A percentile compares a stretch with the other conserved stretches of the same genome.
These are phyloP conservation scores for Daktulosphaira vitifoliae DNA, from an alignment of 1,140 invertebrate species.

Conservation along the genomic window DNA sequence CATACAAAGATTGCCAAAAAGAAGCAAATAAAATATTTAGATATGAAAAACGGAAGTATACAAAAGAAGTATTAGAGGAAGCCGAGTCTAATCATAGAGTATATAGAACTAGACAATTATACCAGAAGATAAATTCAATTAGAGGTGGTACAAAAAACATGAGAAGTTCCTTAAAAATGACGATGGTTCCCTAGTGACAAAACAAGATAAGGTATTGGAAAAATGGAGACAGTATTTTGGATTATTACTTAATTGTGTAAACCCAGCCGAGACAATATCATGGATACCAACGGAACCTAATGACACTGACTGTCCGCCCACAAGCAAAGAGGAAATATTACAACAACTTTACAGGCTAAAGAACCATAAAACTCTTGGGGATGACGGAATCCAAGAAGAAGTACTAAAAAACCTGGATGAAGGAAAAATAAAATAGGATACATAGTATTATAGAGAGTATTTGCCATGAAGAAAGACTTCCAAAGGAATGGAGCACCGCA, in stretches of 20 bases:
- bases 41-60: conserved; percentile 27
- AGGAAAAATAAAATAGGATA: not conserved
- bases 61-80: conserved; percentile 10
- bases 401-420: conserved; percentile 36
- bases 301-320: not conserved
- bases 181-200: conserved; percentile 1
- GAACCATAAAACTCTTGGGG: conserved; percentile 38
- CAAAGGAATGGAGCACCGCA: conserved; percentile 37
- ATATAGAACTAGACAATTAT: conserved; percentile 27
- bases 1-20: conserved; percentile 3
- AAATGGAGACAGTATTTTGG: conserved; percentile 35
- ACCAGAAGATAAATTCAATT: conserved; percentile 20
- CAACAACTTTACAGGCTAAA: conserved; percentile 32
- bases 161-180: conserved; percentile 17
- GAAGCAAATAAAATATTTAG: conserved; percentile 16
- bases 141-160: conserved; percentile 10
- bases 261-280: not conserved
- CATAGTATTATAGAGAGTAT: not conserved
- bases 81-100: conserved; percentile 18
- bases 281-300: conserved; percentile 7
- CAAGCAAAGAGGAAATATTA: conserved; percentile 22
- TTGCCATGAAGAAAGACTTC: conserved; percentile 35
- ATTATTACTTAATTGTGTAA: conserved; percentile 33
- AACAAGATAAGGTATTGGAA: not conserved
- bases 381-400: conserved; percentile 38